Evolutionary conservation across 2,113 vertebrate genomes (phyloP), one percentile per base, ranked within the genome.

Genomic region (Cheilinus undulatus): DNA sequence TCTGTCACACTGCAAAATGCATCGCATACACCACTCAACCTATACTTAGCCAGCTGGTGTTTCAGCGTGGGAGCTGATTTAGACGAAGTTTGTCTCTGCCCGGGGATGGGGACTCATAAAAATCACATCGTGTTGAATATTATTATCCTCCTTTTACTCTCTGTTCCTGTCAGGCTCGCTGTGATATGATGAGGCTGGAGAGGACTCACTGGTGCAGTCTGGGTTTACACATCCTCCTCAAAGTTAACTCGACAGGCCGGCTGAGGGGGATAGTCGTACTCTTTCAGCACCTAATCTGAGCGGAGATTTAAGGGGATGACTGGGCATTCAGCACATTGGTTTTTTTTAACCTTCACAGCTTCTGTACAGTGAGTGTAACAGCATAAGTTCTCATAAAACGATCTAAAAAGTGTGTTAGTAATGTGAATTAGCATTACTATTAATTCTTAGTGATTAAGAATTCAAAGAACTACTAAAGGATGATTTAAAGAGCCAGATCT

Each of bases 11-110:
- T 2, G 28, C 78, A 84, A 77, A 86, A 70, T 69, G 57, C 56
- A 30, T 58, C 72, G 70, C 76, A 65, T 59, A 71, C 69, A 50
- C 32, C 49, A 62, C 77, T 53, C 69, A 59, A 58, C 74, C 84
- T 86, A 80, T 71, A 85, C 86, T 83, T 83, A 87, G 80, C 50
- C 40, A 6, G 57, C 60, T 75, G 71, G 63, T 56, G 62, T 80
- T 83, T 73, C 38, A 63, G 75, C 24, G 27, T 43, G 32, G 62
- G 58, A 67, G 64, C 45, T 5, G 34, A 71, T 64, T 83, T 73
- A 62, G 67, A 79, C 49, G 59, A 64, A 71, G 74, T 83, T 84
- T 0, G 34, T 22, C 53, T 50, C 65, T 61, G 45, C 46, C 65
- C 26, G 42, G 46, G 52, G 69, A 75, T 22, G 17, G 11, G 10